Evolutionary conservation across 2,113 vertebrate species (phyloP), one percentile per base, ranked within the genome.

Genomic region (Ictalurus furcatus): DNA sequence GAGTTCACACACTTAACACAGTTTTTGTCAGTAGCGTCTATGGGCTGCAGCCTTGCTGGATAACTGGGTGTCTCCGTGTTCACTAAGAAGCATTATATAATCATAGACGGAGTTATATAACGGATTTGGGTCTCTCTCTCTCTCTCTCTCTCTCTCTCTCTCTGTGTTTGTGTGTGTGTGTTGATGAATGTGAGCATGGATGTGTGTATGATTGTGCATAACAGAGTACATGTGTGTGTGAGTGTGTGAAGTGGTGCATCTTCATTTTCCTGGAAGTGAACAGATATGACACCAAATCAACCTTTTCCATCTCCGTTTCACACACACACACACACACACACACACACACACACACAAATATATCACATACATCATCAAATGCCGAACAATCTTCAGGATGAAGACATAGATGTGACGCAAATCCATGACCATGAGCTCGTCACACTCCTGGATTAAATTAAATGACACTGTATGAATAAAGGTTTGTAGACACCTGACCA

Each of bases 191-290:
- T 61, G 65, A 21, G 23, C 14, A 30, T 58, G 58, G 28, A 48
- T 87, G 56, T 86, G 34, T 86, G 34, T 48, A 58, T 73, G 65
- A 52, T 61, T 87, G 71, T 79, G n/a, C 76, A 44, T 69, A 19
- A 37, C 34, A 44, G 73, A 76, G 73, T 76, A 48, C 44, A 44
- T 48, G 67, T 76, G 76, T 80, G 74, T 73, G 80, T 59, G 86
- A 58, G 79, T 67, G 71, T 80, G 30, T 87, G 69, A 30, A 69
- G 28, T 14, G 65, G 65, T 69, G 28, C 65, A 85, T 88, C 87
- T 91, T 91, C 84, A 91, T 90, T 91, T 80, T 88, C 65, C 79
- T 86, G 84, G 86, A 91, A 90, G 83, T 91, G 88, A 90, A 84
- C 88, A 88, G 88, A 88, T 84, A 87, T 84, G 89, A 89, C 89